Conservation (phyloP, 1,140 invertebrate genomes). For the Drosophila paulistorum region DNA sequence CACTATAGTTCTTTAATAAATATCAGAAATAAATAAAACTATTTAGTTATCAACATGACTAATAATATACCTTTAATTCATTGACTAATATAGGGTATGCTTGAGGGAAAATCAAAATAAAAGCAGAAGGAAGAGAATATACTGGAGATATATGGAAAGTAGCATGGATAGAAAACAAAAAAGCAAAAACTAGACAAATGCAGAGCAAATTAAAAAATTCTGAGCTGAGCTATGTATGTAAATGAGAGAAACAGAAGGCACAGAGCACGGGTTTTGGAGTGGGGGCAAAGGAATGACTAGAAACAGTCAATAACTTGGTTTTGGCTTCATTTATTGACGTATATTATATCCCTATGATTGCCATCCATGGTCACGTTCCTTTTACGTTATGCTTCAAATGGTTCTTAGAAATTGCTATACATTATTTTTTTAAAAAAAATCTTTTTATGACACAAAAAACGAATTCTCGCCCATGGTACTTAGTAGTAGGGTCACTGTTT, state of each 20-base stretch:
- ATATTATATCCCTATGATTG: conserved; percentile 77
- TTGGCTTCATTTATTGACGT: conserved; percentile 76
- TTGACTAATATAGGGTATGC: background rate
- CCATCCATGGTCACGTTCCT: conserved; percentile 34
- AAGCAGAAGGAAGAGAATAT: conserved; percentile 20
- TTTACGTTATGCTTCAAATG: no score
- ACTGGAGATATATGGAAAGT: conserved; percentile 18
- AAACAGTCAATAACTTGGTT: conserved; percentile 15
- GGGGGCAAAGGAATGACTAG: background rate
- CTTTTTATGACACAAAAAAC: no score
- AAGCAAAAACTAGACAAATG: conserved; percentile 27
- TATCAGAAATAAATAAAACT: no score
- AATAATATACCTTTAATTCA: background rate
- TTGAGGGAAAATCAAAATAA: conserved; percentile 14
- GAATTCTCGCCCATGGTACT: no score
- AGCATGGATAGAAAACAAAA: conserved; percentile 31
- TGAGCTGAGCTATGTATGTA: conserved; percentile 27
- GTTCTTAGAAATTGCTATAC: no score
- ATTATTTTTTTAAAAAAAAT: no score
- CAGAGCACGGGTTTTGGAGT: background rate
- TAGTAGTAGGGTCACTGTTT: no score
- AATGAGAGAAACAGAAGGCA: conserved; percentile 7
- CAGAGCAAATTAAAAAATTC: conserved; percentile 72
- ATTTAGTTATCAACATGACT: no score
- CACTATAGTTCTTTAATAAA: no score